Percentiles rank a stretch among this genome's conserved stretches.
phyloP scores from a whole-genome alignment of 2,797 vertebrate species.

The Buceros bicornis region DNA sequence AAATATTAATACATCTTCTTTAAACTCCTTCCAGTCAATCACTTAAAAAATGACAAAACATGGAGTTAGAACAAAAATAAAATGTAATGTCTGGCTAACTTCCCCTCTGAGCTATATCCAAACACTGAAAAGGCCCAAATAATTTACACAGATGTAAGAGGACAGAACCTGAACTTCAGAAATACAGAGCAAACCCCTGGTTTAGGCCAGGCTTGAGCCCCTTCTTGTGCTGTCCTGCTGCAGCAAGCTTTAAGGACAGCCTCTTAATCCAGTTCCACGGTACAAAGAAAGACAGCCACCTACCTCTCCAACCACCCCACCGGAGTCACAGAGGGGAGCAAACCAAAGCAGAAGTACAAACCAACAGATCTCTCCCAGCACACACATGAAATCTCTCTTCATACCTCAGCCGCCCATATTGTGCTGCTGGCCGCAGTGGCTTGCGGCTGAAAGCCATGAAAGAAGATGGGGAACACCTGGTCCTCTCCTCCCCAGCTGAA shows the following conservation, averaged over 20 bases:
- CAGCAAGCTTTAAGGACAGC: neutral
- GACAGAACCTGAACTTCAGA: neutral
- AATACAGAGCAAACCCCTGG: neutral
- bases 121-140: neutral
- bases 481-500: neutral
- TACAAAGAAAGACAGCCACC: neutral
- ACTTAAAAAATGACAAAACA: slow-evolving; percentile 55
- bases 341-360: neutral
- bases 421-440: rapidly evolving
- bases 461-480: neutral
- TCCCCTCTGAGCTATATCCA: neutral
- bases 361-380: neutral
- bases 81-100: slow-evolving; percentile 28
- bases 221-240: neutral
- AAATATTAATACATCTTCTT: slow-evolving; percentile 70
- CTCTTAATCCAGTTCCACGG: neutral
- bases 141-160: neutral
- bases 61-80: slow-evolving; percentile 55
- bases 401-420: neutral
- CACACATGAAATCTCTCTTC: rapidly evolving
- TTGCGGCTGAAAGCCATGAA: neutral
- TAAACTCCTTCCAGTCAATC: slow-evolving; percentile 74
- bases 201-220: neutral
- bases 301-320: neutral
- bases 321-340: neutral